Base-by-base conservation (phyloP, 2,113 vertebrate species). In the Odocoileus hemionus region DNA sequence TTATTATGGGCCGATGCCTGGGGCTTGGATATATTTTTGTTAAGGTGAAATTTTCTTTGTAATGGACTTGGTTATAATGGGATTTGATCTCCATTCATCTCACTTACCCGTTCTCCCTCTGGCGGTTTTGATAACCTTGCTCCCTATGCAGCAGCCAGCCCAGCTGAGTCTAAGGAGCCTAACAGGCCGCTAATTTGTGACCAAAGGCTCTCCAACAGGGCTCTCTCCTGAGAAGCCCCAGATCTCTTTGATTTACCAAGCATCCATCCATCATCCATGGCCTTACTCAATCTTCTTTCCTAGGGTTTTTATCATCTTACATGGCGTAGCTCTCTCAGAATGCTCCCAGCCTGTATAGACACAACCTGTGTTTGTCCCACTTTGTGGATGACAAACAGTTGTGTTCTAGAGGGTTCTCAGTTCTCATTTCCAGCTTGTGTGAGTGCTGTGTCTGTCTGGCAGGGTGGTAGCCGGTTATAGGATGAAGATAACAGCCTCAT, bases 41-140 rank as follows among this genome's bases (percentile, higher is more conserved):
- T 97, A 95, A 94, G 95, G 96, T 97, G 95, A 91, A 94, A 96
- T 97, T 97, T 97, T 86, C 97, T 97, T 95, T 97, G 97, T 96
- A 96, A 97, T 95, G 47, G 97, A 91, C 82, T 97, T 97, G 95
- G 95, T 85, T 87, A 86, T 96, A 97, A 98, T 96, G 92, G 97
- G 60, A 94, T 97, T 98, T 96, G 97, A 87, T 95, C 89, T 95
- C 70, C 87, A 97, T 98, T 95, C 86, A 91, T 97, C 97, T 96
- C 96, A 91, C 96, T 96, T 95, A 95, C 60, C 85, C 61, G 0
- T 87, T 95, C 91, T 92, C 91, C 97, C 97, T 97, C 97, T 95
- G 97, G 96, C 61, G 0, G 43, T 86, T 92, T 86, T 74, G 96
- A 95, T 58, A 83, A 78, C 57, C 91, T 91, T 43, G 45, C 58